A percentile compares a stretch with the other conserved stretches of the same genome.
Conservation (phyloP, 2,888 invertebrate genomes). For the Panzeria rudis region DNA sequence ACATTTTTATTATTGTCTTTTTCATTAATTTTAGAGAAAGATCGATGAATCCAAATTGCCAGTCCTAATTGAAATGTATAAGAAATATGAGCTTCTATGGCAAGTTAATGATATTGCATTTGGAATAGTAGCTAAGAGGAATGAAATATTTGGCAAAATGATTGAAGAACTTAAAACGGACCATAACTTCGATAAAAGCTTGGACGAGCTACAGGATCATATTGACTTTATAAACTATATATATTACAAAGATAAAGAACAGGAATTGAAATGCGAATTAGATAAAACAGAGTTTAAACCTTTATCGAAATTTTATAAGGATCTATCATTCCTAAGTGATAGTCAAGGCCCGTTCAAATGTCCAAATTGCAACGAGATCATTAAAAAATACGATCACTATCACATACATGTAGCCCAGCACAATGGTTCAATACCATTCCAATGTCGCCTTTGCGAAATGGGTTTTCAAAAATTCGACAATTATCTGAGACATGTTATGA, state of each 20-base stretch:
- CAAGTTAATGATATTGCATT: constrained; percentile 66
- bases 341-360: constrained; percentile 68
- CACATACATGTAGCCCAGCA: constrained; percentile 63
- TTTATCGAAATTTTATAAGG: constrained; percentile 33
- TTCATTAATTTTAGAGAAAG: constrained; percentile 40
- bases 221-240: constrained; percentile 59
- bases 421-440: constrained; percentile 55
- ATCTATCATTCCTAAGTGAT: constrained; percentile 57
- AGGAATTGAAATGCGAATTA: constrained; percentile 62
- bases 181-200: constrained; percentile 38
- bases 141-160: constrained; percentile 58
- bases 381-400: constrained; percentile 62
- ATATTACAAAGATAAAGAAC: constrained; percentile 54
- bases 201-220: constrained; percentile 55
- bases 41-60: constrained; percentile 55
- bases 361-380: constrained; percentile 53
- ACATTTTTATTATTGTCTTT: background rate
- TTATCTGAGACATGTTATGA: constrained; percentile 58
- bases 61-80: constrained; percentile 61
- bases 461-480: constrained; percentile 59
- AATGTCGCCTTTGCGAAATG: constrained; percentile 65
- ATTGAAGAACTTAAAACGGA: constrained; percentile 58
- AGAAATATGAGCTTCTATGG: constrained; percentile 64
- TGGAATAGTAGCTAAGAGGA: constrained; percentile 52
- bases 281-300: constrained; percentile 56